These are phyloP conservation scores for Rhizoglyphus robini DNA, from an alignment of 1,140 invertebrate species.

Conservation along the genomic window DNA sequence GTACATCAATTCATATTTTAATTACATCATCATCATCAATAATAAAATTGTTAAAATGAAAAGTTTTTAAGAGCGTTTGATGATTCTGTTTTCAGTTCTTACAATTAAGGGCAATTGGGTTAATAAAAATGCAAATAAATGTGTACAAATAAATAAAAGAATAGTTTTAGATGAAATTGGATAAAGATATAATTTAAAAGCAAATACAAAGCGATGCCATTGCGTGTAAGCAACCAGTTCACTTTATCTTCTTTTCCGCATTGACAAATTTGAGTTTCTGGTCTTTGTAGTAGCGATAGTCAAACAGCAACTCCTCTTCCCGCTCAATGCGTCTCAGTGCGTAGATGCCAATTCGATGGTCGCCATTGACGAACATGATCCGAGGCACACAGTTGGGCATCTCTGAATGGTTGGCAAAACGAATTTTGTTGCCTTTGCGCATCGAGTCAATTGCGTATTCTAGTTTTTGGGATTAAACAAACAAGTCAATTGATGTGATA, in stretches of 20 bases:
- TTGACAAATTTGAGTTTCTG: slow-evolving; percentile 94
- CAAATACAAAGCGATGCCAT: no score
- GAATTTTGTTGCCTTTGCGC: slow-evolving; percentile 95
- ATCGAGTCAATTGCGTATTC: slow-evolving; percentile 98
- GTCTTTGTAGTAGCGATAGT: slow-evolving; percentile 79
- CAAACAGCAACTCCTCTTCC: slow-evolving; percentile 78
- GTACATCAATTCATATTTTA: no score
- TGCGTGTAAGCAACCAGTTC: no score
- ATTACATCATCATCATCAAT: no score
- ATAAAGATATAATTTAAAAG: no score
- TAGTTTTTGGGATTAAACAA: slow-evolving; percentile 32
- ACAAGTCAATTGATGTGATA: neutral
- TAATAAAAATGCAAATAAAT: no score
- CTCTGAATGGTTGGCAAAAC: slow-evolving; percentile 98
- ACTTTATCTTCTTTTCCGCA: slow-evolving; percentile 44
- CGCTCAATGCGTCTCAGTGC: slow-evolving; percentile 90
- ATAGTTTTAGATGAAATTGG: no score
- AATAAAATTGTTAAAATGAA: no score
- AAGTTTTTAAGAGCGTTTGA: no score
- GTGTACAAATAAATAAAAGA: no score
- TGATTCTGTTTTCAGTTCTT: no score
- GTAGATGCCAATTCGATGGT: slow-evolving; percentile 98
- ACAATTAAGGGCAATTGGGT: no score
- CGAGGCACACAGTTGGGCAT: slow-evolving; percentile 99
- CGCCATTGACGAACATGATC: slow-evolving; percentile 99